Evolutionary conservation across 2,797 vertebrate genomes (phyloP).

Genomic region (Eidolon dupreanum): DNA sequence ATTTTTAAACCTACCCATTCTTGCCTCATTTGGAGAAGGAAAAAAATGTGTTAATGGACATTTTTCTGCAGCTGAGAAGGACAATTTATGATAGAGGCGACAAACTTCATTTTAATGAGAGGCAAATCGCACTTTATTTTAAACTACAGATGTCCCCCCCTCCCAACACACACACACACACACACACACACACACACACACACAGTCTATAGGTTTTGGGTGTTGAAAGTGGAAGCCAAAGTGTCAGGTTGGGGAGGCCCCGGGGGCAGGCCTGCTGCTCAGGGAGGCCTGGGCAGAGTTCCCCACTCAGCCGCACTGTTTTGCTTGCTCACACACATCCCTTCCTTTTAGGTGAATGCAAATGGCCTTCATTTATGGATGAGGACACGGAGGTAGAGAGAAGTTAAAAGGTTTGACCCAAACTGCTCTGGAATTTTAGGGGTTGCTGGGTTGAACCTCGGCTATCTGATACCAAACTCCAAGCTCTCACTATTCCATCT

Average conservation of each 20-base stretch:
- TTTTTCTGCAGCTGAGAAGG: slow-evolving; percentile 78
- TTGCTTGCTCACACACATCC: accelerated
- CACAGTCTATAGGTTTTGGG: neutral
- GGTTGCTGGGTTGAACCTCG: neutral
- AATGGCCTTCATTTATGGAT: neutral
- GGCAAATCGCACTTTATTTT: slow-evolving; percentile 59
- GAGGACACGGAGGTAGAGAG: neutral
- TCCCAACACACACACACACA: too few species aligned
- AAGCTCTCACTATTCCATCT: neutral
- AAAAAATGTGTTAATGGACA: slow-evolving; percentile 77
- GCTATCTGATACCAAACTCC: neutral
- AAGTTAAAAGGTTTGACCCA: neutral
- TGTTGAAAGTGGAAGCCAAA: neutral
- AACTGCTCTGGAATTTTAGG: neutral
- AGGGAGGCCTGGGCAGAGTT: neutral
- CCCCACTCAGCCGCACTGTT: accelerated
- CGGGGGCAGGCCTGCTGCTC: neutral
- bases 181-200: too few species aligned
- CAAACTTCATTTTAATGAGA: slow-evolving; percentile 79
- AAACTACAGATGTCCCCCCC: neutral
- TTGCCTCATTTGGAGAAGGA: slow-evolving; percentile 75
- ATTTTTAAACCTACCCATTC: slow-evolving; percentile 72
- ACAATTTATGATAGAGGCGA: slow-evolving; percentile 77
- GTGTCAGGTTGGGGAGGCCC: neutral
- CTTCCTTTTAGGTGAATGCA: neutral